Base-by-base conservation (phyloP, 2,113 vertebrate genomes). In the Manacus vitellinus region DNA sequence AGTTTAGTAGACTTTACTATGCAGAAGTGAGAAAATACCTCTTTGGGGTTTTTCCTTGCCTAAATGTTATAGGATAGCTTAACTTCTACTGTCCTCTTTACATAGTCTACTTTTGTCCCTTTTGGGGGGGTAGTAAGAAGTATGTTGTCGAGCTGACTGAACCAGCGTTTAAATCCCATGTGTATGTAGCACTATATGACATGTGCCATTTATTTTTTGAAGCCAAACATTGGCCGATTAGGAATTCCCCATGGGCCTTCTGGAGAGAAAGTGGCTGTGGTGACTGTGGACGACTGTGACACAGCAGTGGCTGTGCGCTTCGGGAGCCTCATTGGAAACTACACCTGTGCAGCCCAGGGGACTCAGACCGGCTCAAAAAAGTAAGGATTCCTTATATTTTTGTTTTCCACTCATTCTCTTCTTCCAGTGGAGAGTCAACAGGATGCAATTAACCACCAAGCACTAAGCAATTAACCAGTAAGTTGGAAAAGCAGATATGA, bases 311-410 rank as follows among this genome's bases (percentile, higher is more conserved):
- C 99, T 0, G 98, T 99, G 85, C 98, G 99, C 71, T 99, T 99
- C 0, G 99, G 99, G 35, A 98, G 73, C 92, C 96, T 98, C 62
- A 98, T 99, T 6, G 98, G 99, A 31, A 99, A 99, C 98, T 99
- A 99, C 97, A 99, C 99, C 56, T 99, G 99, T 0, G 99, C 99
- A 3, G 99, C 99, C 28, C 99, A 99, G 92, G 99, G 99, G 27
- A 99, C 99, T 8, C 99, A 99, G 97, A 99, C 98, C 0, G 99
- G 99, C 77, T 99, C 99, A 68, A 99, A 99, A 93, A 99, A 99
- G 99, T 99, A 98, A 98, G 98, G 17, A 16, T 49, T 44, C 19
- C 8, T 17, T 88, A 0, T 31, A 33, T 67, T n/a, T 85, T 4
- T 6, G 1, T 58, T 72, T 87, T 51, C 23, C 24, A 37, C 12